Conservation (phyloP, 1,140 invertebrate genomes). For the Drosophila ohnishii region DNA sequence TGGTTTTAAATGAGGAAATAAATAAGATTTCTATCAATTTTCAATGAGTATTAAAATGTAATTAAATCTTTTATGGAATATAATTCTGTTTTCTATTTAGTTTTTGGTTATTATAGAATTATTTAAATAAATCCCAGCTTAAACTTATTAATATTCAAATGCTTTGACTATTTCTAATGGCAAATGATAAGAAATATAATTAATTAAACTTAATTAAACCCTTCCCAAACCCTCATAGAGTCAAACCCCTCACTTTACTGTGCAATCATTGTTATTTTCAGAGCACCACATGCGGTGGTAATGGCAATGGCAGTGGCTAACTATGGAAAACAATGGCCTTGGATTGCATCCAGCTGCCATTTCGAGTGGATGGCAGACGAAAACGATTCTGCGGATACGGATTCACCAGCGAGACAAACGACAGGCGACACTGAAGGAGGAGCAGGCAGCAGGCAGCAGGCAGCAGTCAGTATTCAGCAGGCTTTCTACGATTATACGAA, state of each 20-base stretch:
- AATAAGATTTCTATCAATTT: background rate
- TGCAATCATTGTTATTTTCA: constrained; percentile 31
- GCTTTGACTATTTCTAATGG: background rate
- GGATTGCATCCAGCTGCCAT: constrained; percentile 75
- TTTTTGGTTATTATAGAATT: background rate
- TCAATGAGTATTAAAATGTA: constrained; percentile 1
- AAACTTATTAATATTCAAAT: background rate
- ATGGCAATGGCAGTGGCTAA: constrained; percentile 52
- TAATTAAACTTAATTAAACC: background rate
- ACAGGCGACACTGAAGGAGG: constrained; percentile 23
- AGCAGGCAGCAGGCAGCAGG: constrained; percentile 14
- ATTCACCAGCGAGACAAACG: constrained; percentile 52
- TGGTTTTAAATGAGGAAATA: constrained; percentile 27
- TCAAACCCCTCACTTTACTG: constrained; percentile 2
- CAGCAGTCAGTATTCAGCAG: constrained; percentile 25
- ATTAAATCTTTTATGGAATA: background rate
- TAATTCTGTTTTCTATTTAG: background rate
- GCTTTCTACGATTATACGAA: constrained; percentile 67
- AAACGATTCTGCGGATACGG: constrained; percentile 49
- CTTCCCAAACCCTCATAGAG: background rate
- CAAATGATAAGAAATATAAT: background rate
- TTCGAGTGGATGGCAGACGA: constrained; percentile 43
- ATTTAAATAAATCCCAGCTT: too few species aligned
- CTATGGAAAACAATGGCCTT: constrained; percentile 70
- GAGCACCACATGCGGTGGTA: constrained; percentile 34